Evolutionary conservation across 2,113 vertebrate species (phyloP), one percentile per base, ranked within the genome.

Genomic region (Microcebus ravelobensis): DNA sequence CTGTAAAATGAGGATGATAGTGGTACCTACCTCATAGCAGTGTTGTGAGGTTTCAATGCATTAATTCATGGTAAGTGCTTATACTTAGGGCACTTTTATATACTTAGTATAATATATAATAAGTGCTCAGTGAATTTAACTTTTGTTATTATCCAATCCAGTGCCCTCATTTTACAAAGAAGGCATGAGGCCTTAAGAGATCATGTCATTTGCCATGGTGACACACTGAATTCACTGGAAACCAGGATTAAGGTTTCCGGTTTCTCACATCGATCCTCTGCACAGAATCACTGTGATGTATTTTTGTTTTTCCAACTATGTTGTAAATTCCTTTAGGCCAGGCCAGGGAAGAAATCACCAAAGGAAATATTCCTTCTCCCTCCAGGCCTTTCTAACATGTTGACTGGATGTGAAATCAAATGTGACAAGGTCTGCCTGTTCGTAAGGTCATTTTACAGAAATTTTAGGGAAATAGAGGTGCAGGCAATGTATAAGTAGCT

Each of bases 221-320:
- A 55, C 42, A 36, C 39, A 80, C 10, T 31, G 14, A 93, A 76
- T 34, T 61, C 39, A 57, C 59, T 57, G 21, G 90, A 71, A 65
- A 84, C 39, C 52, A 88, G 59, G 74, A 55, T 83, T 81, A 61
- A 93, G 59, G 8, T 68, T 76, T 95, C 74, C 29, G 63, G n/a
- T 74, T 90, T 90, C 67, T 87, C 59, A 20, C 14, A 65, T 91
- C 39, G 68, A 2, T 36, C 61, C 73, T 97, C 55, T 88, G 39
- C 57, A 80, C 71, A 55, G 42, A 31, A 31, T 84, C 34, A 52
- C 68, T 83, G 31, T 61, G 27, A 31, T 91, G n/a, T 83, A 36
- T 91, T 94, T 87, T 85, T 91, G 76, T 68, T 36, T 70, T 91
- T 96, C 71, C 21, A 48, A 5, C 63, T 67, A 18, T 59, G 31